Percentiles rank a stretch among this genome's conserved stretches.
Evolutionary conservation across 2,888 invertebrate genomes (phyloP).

Genomic region (Caenorhabditis japonica): DNA sequence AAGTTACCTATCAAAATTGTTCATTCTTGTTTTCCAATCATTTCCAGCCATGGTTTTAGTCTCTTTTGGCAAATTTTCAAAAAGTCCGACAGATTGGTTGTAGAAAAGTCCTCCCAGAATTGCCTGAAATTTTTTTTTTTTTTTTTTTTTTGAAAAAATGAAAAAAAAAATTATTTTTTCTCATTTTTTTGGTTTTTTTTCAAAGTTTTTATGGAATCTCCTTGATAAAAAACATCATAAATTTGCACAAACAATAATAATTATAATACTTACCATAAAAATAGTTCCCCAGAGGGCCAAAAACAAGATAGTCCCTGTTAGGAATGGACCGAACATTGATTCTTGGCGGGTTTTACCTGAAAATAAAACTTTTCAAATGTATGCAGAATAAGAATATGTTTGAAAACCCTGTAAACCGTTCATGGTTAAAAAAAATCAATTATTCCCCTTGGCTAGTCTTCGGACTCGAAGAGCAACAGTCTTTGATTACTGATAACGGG

Average conservation of each 20-base stretch:
- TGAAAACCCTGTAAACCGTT: not conserved
- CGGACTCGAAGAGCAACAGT: constrained; percentile 53
- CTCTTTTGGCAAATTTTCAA: constrained; percentile 65
- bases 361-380: not conserved
- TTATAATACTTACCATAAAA: constrained; percentile 61
- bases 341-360: constrained; percentile 10
- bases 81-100: constrained; percentile 67
- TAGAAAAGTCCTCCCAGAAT: constrained; percentile 65
- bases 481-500: constrained; percentile 46
- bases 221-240: no score
- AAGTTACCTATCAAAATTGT: constrained; percentile 32
- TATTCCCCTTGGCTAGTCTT: constrained; percentile 13
- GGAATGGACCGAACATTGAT: constrained; percentile 61
- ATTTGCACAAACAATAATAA: not conserved
- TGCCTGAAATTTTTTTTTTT: constrained; percentile 41
- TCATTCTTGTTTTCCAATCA: constrained; percentile 11
- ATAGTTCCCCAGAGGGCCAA: constrained; percentile 69
- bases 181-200: no score
- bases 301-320: constrained; percentile 63
- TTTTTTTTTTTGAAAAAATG: not conserved
- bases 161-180: no score
- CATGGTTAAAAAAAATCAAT: constrained; percentile 24
- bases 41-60: constrained; percentile 14
- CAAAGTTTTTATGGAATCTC: no score
- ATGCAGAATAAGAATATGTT: constrained; percentile 6